phyloP scores from a whole-genome alignment of 35 echinoderm and acorn worm species.

The Acanthaster planci region DNA sequence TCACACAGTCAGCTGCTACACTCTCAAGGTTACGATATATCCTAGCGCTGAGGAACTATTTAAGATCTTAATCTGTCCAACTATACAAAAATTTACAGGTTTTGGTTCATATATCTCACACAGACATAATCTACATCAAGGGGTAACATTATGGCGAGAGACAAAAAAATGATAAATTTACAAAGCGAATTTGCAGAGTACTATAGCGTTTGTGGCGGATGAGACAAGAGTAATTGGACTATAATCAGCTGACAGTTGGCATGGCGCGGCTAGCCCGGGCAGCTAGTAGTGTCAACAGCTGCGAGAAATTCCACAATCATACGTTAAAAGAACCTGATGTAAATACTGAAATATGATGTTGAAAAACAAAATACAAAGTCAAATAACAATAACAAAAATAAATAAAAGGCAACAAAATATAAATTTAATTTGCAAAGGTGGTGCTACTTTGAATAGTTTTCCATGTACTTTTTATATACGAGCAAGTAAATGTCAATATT shows the following conservation, averaged over 20 bases:
- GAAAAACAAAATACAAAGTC: not conserved
- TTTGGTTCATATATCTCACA: too few species aligned
- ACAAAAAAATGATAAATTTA: not conserved
- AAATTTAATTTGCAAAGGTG: not conserved
- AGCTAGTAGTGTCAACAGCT: constrained; percentile 17
- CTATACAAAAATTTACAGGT: not conserved
- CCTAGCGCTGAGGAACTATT: not conserved
- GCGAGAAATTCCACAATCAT: not conserved
- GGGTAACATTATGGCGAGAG: not conserved
- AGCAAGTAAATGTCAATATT: not conserved
- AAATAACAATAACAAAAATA: not conserved
- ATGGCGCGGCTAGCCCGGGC: constrained; percentile 13
- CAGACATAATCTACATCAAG: too few species aligned
- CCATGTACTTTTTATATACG: not conserved
- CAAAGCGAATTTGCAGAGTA: not conserved
- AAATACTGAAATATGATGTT: not conserved
- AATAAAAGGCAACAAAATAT: not conserved
- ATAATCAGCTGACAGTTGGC: constrained; percentile 33
- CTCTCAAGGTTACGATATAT: constrained; percentile 27
- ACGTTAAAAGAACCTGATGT: not conserved
- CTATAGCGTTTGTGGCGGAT: constrained; percentile 30
- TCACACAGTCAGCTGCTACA: constrained; percentile 18
- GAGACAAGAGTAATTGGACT: not conserved
- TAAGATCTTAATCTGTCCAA: not conserved
- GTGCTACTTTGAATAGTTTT: not conserved